Evolutionary conservation across 2,888 invertebrate species (phyloP).

Genomic region (Argyresthia albistria): DNA sequence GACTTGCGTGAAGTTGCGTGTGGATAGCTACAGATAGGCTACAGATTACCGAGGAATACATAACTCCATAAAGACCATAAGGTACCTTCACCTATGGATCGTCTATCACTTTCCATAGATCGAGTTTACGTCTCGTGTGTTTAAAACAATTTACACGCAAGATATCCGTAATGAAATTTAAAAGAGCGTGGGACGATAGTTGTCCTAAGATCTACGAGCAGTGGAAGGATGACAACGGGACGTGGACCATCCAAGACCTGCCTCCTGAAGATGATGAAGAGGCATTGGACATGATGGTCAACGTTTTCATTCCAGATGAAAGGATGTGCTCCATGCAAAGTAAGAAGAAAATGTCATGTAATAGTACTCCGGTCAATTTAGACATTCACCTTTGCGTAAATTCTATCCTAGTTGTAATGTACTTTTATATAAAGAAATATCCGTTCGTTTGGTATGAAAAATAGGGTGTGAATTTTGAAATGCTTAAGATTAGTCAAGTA

Average conservation of each 20-base stretch:
- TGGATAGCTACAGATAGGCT: too few species aligned
- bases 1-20: too few species aligned
- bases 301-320: conserved; percentile 6
- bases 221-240: conserved; percentile 7
- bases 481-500: too few species aligned
- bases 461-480: too few species aligned
- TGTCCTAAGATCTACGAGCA: conserved; percentile 4
- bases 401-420: not conserved
- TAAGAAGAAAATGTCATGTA: not conserved
- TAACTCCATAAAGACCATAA: too few species aligned
- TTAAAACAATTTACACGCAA: too few species aligned
- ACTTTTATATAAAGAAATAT: not conserved
- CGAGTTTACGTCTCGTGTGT: too few species aligned
- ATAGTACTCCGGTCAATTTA: not conserved
- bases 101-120: too few species aligned
- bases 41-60: too few species aligned
- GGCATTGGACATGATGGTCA: conserved; percentile 5
- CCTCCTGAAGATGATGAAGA: conserved; percentile 7
- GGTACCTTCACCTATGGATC: too few species aligned
- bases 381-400: not conserved
- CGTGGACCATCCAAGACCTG: conserved; percentile 7
- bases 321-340: conserved; percentile 4
- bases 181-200: conserved; percentile 6
- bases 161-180: conserved; percentile 9
- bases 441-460: too few species aligned